These are phyloP conservation scores for Myotis myotis DNA, from an alignment of 2,797 vertebrate genomes.

Conservation along the genomic window DNA sequence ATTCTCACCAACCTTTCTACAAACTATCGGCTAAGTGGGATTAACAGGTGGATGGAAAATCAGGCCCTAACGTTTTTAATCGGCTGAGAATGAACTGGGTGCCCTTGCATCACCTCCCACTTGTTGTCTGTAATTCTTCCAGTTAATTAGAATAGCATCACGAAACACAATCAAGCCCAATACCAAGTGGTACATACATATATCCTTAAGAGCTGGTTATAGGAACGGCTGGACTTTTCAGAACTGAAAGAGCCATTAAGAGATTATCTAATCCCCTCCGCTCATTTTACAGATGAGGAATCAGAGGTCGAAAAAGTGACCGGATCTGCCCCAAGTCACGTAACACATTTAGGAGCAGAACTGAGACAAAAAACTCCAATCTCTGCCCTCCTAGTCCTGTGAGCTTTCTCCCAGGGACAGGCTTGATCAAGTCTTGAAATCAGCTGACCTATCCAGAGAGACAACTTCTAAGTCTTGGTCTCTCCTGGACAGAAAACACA, in stretches of 20 bases:
- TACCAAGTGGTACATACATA: not conserved
- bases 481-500: conserved; percentile 64
- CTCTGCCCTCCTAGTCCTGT: not conserved
- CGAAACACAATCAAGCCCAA: conserved; percentile 29
- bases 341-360: not conserved
- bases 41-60: conserved; percentile 38
- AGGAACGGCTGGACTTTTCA: conserved; percentile 19
- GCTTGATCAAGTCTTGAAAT: conserved; percentile 51
- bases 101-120: conserved; percentile 20
- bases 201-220: conserved; percentile 31
- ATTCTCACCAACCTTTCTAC: conserved; percentile 58
- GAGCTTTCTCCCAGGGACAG: not conserved
- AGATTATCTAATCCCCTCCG: conserved; percentile 39
- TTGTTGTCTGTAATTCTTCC: conserved; percentile 19
- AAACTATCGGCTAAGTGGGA: conserved; percentile 39
- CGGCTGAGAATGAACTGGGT: conserved; percentile 17
- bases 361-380: not conserved
- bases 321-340: conserved; percentile 8
- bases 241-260: not conserved
- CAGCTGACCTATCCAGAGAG: conserved; percentile 45
- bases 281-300: conserved; percentile 45
- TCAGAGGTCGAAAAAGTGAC: not conserved
- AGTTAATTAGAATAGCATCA: not conserved
- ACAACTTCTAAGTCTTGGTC: conserved; percentile 51
- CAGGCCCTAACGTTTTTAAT: conserved; percentile 45